Conservation (phyloP, 2,113 vertebrate genomes). For the Pavo muticus region DNA sequence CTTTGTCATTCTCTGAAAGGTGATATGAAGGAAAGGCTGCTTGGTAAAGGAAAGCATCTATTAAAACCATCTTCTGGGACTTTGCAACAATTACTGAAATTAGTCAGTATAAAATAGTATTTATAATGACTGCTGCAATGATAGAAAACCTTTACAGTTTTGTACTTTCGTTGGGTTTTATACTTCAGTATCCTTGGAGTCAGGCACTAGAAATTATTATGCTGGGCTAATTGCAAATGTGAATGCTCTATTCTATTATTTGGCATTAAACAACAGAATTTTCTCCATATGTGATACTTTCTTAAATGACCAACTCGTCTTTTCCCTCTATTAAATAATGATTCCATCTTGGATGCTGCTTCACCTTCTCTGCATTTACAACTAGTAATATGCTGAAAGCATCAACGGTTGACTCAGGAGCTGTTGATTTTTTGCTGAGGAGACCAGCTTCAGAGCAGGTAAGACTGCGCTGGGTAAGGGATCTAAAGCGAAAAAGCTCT, state of each 20-base stretch:
- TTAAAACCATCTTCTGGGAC: constrained; percentile 10
- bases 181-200: background rate
- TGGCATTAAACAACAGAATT: background rate
- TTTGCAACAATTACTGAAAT: constrained; percentile 19
- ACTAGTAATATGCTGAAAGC: background rate
- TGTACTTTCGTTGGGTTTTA: background rate
- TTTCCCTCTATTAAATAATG: background rate
- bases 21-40: background rate
- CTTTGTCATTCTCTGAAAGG: constrained; percentile 19
- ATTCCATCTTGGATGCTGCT: background rate
- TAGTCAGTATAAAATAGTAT: background rate
- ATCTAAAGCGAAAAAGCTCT: too few relatives aligned
- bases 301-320: background rate
- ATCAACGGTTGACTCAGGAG: background rate
- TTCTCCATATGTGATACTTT: background rate
- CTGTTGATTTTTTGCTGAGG: too few relatives aligned
- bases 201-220: background rate
- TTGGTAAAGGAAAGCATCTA: constrained; percentile 19
- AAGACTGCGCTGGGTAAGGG: too few relatives aligned
- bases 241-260: background rate
- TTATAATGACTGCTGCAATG: constrained; percentile 7
- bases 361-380: background rate
- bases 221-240: background rate
- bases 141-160: background rate
- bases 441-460: too few relatives aligned